Conservation (phyloP, 2,888 invertebrate species). For the Sarcophaga rosellei region DNA sequence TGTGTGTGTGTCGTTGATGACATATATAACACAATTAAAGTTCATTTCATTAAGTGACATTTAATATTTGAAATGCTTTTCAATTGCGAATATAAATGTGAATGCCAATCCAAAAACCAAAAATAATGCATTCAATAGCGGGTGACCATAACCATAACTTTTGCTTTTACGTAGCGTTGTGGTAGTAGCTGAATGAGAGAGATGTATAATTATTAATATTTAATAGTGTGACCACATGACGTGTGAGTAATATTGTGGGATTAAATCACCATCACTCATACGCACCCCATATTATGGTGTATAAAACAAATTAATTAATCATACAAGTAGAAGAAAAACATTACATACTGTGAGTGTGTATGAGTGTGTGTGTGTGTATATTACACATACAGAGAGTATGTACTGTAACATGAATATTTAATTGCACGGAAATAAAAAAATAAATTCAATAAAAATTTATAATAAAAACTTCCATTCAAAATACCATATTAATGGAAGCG, state of each 20-base stretch:
- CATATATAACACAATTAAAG: neutral
- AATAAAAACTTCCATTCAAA: too few species aligned
- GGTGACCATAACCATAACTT: too few species aligned
- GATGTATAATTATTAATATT: slow-evolving; percentile 3
- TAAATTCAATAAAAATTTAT: slow-evolving; percentile 28
- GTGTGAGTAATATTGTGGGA: slow-evolving; percentile 26
- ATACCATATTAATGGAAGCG: too few species aligned
- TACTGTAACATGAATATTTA: slow-evolving; percentile 13
- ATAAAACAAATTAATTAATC: slow-evolving; percentile 34
- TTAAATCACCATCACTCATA: slow-evolving; percentile 25
- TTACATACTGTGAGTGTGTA: too few species aligned
- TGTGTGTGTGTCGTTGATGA: neutral
- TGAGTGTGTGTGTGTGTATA: too few species aligned
- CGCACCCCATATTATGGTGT: neutral
- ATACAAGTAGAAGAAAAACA: neutral
- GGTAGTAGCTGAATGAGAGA: too few species aligned
- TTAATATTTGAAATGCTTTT: neutral
- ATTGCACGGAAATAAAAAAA: slow-evolving; percentile 24
- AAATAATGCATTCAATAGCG: too few species aligned
- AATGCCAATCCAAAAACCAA: too few species aligned
- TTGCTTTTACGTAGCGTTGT: too few species aligned
- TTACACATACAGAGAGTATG: too few species aligned
- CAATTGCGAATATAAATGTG: neutral
- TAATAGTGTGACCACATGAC: slow-evolving; percentile 3
- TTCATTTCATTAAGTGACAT: neutral